Percentiles rank a stretch among this genome's conserved stretches.
phyloP scores from a whole-genome alignment of 2,113 vertebrate species.

The Tyto alba region DNA sequence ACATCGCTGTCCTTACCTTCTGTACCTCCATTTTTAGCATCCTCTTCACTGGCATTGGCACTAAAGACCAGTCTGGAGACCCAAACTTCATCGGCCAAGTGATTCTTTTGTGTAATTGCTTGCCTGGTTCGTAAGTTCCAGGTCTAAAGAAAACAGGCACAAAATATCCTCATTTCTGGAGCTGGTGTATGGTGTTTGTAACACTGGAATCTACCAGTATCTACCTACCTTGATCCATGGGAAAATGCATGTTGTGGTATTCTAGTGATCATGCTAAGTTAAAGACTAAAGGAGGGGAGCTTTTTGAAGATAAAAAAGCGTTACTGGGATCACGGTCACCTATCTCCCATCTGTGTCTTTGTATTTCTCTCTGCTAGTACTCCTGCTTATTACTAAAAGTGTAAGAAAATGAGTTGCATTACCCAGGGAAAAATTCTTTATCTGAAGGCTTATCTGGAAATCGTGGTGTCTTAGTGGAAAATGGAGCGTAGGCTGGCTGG shows the following conservation, averaged over 20 bases:
- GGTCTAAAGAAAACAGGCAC: slow-evolving; percentile 69
- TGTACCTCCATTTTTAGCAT: slow-evolving; percentile 76
- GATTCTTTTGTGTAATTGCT: slow-evolving; percentile 59
- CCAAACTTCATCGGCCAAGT: slow-evolving; percentile 88
- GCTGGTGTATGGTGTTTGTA: neutral
- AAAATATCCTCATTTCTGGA: neutral
- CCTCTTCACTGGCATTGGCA: slow-evolving; percentile 67
- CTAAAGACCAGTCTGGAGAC: slow-evolving; percentile 79
- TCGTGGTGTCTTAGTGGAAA: slow-evolving; percentile 63
- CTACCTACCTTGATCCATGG: neutral
- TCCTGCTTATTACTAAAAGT: neutral
- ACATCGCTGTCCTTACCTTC: neutral
- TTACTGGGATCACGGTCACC: neutral
- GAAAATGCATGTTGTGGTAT: neutral
- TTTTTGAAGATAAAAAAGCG: neutral
- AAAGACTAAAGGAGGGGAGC: neutral
- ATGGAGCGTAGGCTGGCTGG: slow-evolving; percentile 65
- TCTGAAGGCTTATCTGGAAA: slow-evolving; percentile 11
- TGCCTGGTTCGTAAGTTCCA: slow-evolving; percentile 68
- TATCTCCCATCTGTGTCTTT: neutral
- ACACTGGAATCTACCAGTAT: neutral
- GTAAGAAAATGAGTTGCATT: neutral
- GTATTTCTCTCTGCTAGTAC: neutral
- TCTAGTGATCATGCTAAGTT: neutral
- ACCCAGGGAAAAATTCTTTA: slow-evolving; percentile 74